Evolutionary conservation across 2,888 invertebrate genomes (phyloP), one percentile per base, ranked within the genome.

Genomic region (Adelphocoris suturalis): DNA sequence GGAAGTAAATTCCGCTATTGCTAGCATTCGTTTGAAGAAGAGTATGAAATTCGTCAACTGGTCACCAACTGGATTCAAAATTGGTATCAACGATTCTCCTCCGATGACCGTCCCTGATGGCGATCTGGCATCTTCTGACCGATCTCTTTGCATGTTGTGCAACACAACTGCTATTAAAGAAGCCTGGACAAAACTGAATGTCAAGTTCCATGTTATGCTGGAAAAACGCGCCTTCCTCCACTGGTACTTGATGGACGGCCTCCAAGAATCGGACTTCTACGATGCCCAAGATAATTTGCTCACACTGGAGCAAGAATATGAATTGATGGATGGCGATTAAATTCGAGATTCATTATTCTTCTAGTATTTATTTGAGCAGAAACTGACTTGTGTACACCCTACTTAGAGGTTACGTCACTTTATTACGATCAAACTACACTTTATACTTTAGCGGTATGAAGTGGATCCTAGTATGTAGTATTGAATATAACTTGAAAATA

Each of bases 1-100:
- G 93, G 98, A 98, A 93, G 97, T 98, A 11, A 98, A 98, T 93
- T 96, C 96, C 0, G 96, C 97, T 13, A 97, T 97, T 88, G 96
- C 96, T 0, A 95, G 95, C 86, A 96, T 97, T 94, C 97, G 97
- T 93, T 95, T 95, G 0, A 95, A 96, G 92, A 95, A 96, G 92
- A 95, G 95, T 85, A 97, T 98, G 89, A 95, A 97, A 91, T 98
- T 98, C 93, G 98, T 98, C 16, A 97, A 98, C 93, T 98, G 98
- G 98, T 97, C 98, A 93, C 98, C 98, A 4, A 98, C 98, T 13
- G 98, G 98, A 0, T 98, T 98, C 93, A 97, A 91, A 85, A 84
- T 91, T 16, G 91, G 90, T 14, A 94, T 97, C 46, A 96, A 96
- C 93, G 95, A 95, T 92, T 96, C 96, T 93, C 96, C 97, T 19